phyloP scores from a whole-genome alignment of 1,140 invertebrate genomes.

The Holotrichia oblita region DNA sequence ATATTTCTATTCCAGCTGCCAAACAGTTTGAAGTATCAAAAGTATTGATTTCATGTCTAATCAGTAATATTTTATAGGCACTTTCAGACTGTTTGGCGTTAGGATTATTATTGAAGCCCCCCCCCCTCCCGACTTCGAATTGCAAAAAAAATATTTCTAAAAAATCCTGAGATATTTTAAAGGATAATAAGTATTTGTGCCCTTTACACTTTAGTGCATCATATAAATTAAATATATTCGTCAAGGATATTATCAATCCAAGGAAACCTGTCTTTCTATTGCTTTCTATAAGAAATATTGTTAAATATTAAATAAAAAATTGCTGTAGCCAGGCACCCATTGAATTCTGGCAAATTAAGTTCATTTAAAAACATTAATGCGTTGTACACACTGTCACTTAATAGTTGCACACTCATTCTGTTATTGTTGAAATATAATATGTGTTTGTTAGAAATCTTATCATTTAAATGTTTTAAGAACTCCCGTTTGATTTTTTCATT shows the following conservation, averaged over 20 bases:
- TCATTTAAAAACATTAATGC: slow-evolving; percentile 43
- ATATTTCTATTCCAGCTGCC: too few species aligned
- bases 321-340: slow-evolving; percentile 39
- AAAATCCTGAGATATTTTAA: slow-evolving; percentile 59
- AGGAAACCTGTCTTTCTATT: slow-evolving; percentile 45
- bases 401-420: slow-evolving; percentile 47
- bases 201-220: slow-evolving; percentile 37
- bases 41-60: slow-evolving; percentile 31
- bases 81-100: slow-evolving; percentile 51
- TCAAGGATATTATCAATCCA: slow-evolving; percentile 44
- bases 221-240: slow-evolving; percentile 44
- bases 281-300: slow-evolving; percentile 45
- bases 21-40: too few species aligned
- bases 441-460: slow-evolving; percentile 49
- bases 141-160: slow-evolving; percentile 59
- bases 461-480: slow-evolving; percentile 46
- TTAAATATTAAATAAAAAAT: slow-evolving; percentile 49
- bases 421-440: slow-evolving; percentile 47
- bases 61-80: slow-evolving; percentile 1
- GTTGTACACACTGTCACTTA: slow-evolving; percentile 46
- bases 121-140: slow-evolving; percentile 54
- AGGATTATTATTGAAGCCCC: slow-evolving; percentile 60
- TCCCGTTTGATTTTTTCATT: slow-evolving; percentile 44
- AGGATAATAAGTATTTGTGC: slow-evolving; percentile 47
- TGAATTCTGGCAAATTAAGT: slow-evolving; percentile 44